Conservation (phyloP, 2,797 vertebrate species). For the Poeciliopsis infans region DNA sequence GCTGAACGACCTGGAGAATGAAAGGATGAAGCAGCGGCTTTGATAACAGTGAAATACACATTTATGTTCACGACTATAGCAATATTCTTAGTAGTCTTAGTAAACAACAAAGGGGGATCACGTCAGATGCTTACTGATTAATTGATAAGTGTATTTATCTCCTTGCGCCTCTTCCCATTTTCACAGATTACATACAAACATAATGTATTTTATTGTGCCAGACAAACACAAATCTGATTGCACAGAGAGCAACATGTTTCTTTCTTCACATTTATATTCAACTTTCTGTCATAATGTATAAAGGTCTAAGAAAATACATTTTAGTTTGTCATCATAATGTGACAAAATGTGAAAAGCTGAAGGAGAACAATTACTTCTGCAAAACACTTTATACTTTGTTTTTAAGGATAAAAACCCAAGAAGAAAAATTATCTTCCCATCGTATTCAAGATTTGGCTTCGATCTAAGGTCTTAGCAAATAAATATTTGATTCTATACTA, state of each 20-base stretch:
- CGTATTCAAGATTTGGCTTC: neutral
- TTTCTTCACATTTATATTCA: neutral
- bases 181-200: neutral
- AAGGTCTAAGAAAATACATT: neutral
- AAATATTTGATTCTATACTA: constrained; percentile 2
- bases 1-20: constrained; percentile 51
- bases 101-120: constrained; percentile 40
- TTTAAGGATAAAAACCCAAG: constrained; percentile 12
- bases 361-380: neutral
- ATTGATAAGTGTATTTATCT: constrained; percentile 3
- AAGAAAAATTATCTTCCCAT: neutral
- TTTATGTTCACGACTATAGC: neutral
- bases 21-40: neutral
- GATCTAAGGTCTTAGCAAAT: constrained; percentile 5
- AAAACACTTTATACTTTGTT: constrained; percentile 4
- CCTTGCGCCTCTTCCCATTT: neutral
- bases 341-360: neutral
- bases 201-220: neutral
- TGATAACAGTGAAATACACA: neutral
- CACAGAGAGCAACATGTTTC: neutral
- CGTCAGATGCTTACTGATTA: constrained; percentile 39
- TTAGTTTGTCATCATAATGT: neutral
- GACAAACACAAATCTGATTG: neutral
- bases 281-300: neutral
- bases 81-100: constrained; percentile 28